Percentiles rank a stretch among this genome's conserved stretches.
Evolutionary conservation across 2,888 invertebrate species (phyloP).

Genomic region (Thecophora atra): DNA sequence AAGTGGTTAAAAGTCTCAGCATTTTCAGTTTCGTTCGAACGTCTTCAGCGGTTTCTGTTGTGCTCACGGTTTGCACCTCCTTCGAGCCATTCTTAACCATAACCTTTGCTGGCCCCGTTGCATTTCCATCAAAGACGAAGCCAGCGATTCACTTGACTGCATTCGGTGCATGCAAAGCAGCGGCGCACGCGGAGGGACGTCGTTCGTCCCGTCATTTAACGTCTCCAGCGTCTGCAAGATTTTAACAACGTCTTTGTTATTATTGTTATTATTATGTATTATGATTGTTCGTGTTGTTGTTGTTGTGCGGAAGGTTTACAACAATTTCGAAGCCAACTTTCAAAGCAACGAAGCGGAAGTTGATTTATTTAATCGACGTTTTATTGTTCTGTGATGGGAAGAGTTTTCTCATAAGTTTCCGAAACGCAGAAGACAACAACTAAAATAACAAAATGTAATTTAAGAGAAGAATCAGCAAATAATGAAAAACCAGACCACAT

Average conservation of each 20-base stretch:
- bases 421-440: neutral
- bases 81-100: neutral
- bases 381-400: slow-evolving; percentile 15
- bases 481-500: neutral
- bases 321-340: slow-evolving; percentile 37
- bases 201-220: neutral
- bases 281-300: slow-evolving; percentile 3
- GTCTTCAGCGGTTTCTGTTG: neutral
- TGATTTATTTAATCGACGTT: slow-evolving; percentile 54
- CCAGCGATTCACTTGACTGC: slow-evolving; percentile 8
- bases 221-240: neutral
- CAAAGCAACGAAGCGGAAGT: slow-evolving; percentile 58
- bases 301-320: slow-evolving; percentile 27
- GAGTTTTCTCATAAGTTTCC: slow-evolving; percentile 10
- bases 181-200: neutral
- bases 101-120: neutral
- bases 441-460: neutral
- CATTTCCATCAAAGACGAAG: neutral
- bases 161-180: slow-evolving; percentile 21
- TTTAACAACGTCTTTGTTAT: neutral
- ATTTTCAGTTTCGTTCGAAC: neutral
- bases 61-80: neutral
- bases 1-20: neutral
- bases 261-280: neutral
- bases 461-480: neutral